Evolutionary conservation across 2,888 invertebrate genomes (phyloP).

Genomic region (Perithous albicinctus): DNA sequence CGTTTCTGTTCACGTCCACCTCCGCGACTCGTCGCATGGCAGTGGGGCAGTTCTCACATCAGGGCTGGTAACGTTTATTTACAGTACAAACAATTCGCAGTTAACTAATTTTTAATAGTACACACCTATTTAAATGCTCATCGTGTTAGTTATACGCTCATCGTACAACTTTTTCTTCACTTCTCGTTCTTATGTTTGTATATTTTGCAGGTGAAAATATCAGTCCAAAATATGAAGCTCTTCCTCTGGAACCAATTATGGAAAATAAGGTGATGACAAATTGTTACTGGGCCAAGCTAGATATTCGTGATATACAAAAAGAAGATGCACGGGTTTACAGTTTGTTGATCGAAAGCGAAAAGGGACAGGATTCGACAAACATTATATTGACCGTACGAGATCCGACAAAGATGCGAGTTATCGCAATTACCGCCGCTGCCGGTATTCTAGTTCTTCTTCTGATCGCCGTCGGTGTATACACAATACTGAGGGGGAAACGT

Average conservation of each 20-base stretch:
- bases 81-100: too few relatives aligned
- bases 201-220: constrained; percentile 79
- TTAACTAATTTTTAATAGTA: too few relatives aligned
- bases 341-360: constrained; percentile 94
- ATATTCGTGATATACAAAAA: constrained; percentile 90
- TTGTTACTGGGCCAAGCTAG: constrained; percentile 93
- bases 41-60: constrained; percentile 89
- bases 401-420: constrained; percentile 81
- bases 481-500: constrained; percentile 76
- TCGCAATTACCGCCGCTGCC: constrained; percentile 80
- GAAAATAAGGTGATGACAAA: constrained; percentile 84
- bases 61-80: constrained; percentile 77
- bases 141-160: too few relatives aligned
- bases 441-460: constrained; percentile 78
- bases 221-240: constrained; percentile 82
- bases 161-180: too few relatives aligned
- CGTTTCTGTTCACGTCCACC: constrained; percentile 87
- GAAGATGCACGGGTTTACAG: constrained; percentile 95
- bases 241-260: constrained; percentile 80
- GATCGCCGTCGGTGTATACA: constrained; percentile 78
- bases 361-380: constrained; percentile 89
- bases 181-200: neutral
- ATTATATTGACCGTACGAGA: constrained; percentile 80
- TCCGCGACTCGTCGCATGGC: constrained; percentile 93
- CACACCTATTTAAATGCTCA: too few relatives aligned